A percentile compares a stretch with the other conserved stretches of the same genome.
Conservation (phyloP, 1,140 invertebrate genomes). For the Drosophila parvula region DNA sequence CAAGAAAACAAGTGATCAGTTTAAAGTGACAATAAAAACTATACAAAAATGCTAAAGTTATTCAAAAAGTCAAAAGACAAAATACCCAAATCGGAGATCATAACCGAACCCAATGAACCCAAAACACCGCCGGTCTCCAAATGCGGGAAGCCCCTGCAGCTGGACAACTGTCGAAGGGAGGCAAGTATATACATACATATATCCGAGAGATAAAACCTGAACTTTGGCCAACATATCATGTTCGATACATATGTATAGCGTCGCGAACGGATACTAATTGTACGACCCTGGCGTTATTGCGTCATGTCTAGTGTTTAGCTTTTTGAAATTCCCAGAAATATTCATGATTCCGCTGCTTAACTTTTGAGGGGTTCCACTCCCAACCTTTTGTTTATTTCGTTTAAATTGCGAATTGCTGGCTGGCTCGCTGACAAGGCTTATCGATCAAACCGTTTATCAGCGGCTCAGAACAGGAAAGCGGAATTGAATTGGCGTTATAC, state of each 20-base stretch:
- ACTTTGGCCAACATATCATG: conserved; percentile 34
- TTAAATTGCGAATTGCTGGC: conserved; percentile 17
- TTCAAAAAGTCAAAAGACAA: conserved; percentile 82
- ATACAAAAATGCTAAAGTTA: conserved; percentile 70
- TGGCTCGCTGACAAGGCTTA: conserved; percentile 5
- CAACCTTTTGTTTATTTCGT: conserved; percentile 4
- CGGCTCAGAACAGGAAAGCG: conserved; percentile 10
- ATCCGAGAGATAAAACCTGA: conserved; percentile 21
- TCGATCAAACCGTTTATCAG: conserved; percentile 35
- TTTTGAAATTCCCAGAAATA: conserved; percentile 16
- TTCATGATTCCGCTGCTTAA: conserved; percentile 1
- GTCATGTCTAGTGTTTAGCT: conserved; percentile 17
- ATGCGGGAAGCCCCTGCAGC: conserved; percentile 76
- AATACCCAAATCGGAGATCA: conserved; percentile 81
- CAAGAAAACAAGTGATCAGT: conserved; percentile 6
- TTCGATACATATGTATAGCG: conserved; percentile 12
- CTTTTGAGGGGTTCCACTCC: conserved; percentile 1
- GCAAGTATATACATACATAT: conserved; percentile 65
- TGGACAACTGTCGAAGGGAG: conserved; percentile 81
- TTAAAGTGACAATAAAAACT: conserved; percentile 10
- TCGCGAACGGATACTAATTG: not conserved
- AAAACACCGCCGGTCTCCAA: conserved; percentile 72
- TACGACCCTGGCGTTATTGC: conserved; percentile 18
- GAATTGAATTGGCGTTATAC: conserved; percentile 4
- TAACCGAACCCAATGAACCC: conserved; percentile 70